These are phyloP conservation scores for Alces alces DNA, from an alignment of 2,113 vertebrate genomes.

Conservation along the genomic window DNA sequence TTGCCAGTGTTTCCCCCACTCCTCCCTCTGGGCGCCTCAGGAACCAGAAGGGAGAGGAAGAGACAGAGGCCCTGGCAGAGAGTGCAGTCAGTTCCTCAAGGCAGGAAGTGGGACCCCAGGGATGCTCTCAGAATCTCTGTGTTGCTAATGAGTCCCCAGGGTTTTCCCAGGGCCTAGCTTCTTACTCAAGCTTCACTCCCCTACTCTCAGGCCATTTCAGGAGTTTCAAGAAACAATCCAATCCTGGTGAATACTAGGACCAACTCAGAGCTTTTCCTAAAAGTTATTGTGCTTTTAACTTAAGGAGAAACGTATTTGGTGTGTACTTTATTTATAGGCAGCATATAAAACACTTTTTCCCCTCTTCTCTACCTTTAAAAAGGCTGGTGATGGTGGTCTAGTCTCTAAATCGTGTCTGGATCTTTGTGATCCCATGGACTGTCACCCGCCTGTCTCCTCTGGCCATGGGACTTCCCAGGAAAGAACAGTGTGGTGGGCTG, in stretches of 20 bases:
- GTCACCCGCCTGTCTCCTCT: fast-evolving
- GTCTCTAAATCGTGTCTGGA: neutral
- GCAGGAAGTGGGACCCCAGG: neutral
- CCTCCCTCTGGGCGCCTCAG: neutral
- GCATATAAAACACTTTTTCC: neutral
- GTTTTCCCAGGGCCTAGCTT: neutral
- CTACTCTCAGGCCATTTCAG: neutral
- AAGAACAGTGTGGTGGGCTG: neutral
- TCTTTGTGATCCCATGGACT: neutral
- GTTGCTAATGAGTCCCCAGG: neutral
- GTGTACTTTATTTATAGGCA: neutral
- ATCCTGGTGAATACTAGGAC: neutral
- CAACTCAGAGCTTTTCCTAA: neutral
- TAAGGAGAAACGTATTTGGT: no score
- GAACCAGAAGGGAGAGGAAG: neutral
- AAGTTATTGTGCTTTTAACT: neutral
- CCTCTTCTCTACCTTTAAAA: neutral
- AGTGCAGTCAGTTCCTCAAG: neutral
- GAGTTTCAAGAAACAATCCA: neutral
- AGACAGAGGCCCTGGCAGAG: fast-evolving
- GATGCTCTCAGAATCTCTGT: neutral
- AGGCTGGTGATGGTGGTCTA: neutral
- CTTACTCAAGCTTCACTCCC: neutral
- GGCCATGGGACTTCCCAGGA: neutral
- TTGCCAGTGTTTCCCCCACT: fast-evolving